Evolutionary conservation across 2,797 vertebrate species (phyloP).

Genomic region (Lagorchestes hirsutus): DNA sequence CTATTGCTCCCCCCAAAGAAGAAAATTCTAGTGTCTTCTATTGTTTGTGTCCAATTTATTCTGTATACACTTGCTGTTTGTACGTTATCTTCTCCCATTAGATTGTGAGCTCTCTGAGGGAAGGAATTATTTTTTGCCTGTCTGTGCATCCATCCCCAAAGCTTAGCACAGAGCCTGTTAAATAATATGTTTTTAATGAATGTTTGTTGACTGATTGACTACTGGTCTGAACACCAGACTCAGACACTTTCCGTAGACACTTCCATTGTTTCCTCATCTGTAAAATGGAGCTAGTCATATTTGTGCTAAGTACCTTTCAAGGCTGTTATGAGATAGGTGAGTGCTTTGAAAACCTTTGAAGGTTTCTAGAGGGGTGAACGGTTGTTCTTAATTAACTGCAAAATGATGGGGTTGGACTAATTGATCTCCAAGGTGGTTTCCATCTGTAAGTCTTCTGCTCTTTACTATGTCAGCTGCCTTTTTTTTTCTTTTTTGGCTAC

Average conservation of each 20-base stretch:
- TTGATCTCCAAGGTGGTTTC: conserved; percentile 7
- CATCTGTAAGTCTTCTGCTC: background rate
- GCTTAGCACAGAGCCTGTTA: background rate
- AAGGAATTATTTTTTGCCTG: background rate
- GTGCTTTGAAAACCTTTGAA: background rate
- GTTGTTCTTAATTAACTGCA: background rate
- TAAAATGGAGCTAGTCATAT: background rate
- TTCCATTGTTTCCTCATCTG: background rate
- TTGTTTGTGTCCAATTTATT: background rate
- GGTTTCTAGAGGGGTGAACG: background rate
- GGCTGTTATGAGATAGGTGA: background rate
- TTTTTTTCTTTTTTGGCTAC: background rate
- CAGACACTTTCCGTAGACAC: background rate
- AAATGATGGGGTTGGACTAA: background rate
- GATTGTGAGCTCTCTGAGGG: background rate
- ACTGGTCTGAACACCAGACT: background rate
- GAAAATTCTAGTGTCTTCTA: background rate
- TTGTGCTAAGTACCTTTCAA: background rate
- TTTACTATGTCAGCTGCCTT: background rate
- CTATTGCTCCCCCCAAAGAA: background rate
- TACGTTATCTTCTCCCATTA: background rate
- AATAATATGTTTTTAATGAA: background rate
- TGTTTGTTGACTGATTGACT: background rate
- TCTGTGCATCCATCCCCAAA: background rate
- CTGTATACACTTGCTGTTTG: background rate